Percentiles rank a stretch among this genome's conserved stretches.
These are phyloP conservation scores for Halyomorpha halys DNA, from an alignment of 1,140 invertebrate genomes.

Conservation along the genomic window DNA sequence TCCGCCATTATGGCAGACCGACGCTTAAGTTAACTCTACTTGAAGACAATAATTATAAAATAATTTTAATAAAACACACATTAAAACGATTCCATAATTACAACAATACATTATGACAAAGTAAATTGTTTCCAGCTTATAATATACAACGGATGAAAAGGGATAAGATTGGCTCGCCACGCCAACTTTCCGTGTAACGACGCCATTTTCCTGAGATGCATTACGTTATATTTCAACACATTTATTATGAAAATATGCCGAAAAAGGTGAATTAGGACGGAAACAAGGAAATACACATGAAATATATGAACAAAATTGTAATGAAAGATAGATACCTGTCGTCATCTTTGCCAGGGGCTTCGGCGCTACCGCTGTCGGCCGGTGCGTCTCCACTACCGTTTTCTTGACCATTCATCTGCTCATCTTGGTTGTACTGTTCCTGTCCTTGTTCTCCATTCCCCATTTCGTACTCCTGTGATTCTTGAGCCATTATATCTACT, in stretches of 20 bases:
- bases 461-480: slow-evolving; percentile 27
- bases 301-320: slow-evolving; percentile 26
- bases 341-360: slow-evolving; percentile 56
- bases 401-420: slow-evolving; percentile 47
- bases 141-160: slow-evolving; percentile 12
- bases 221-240: slow-evolving; percentile 1
- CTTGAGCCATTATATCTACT: slow-evolving; percentile 25
- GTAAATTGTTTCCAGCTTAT: slow-evolving; percentile 15
- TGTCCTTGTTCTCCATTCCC: slow-evolving; percentile 14
- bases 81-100: neutral
- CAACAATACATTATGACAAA: slow-evolving; percentile 11
- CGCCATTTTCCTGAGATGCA: slow-evolving; percentile 19
- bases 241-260: slow-evolving; percentile 12
- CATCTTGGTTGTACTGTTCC: slow-evolving; percentile 35
- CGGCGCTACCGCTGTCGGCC: slow-evolving; percentile 49
- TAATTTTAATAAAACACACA: neutral
- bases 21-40: slow-evolving; percentile 15
- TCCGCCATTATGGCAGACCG: slow-evolving; percentile 22
- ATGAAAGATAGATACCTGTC: slow-evolving; percentile 46
- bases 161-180: slow-evolving; percentile 1
- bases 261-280: slow-evolving; percentile 13
- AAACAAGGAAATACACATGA: slow-evolving; percentile 6
- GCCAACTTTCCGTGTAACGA: slow-evolving; percentile 12
- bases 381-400: slow-evolving; percentile 48
- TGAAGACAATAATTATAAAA: too few relatives aligned